Evolutionary conservation across 2,797 vertebrate species (phyloP).

Genomic region (Prionace glauca): DNA sequence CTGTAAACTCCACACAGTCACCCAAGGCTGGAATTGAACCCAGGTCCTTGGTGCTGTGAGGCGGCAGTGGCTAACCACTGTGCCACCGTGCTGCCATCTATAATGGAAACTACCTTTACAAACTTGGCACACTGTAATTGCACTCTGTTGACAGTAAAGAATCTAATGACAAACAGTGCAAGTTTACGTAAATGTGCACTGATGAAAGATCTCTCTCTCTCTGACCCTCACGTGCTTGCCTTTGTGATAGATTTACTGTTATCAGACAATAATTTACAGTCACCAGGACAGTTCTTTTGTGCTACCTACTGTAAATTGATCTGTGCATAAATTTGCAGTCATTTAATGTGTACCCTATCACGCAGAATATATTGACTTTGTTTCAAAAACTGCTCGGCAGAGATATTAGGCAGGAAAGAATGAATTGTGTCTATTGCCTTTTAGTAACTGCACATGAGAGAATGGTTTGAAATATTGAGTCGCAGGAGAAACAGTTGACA

Average conservation of each 20-base stretch:
- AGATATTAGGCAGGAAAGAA: constrained; percentile 44
- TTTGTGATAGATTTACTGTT: not conserved
- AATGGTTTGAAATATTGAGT: constrained; percentile 40
- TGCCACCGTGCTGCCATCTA: too few relatives aligned
- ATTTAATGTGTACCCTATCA: not conserved
- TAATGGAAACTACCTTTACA: not conserved
- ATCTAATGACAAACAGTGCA: not conserved
- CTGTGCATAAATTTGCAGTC: not conserved
- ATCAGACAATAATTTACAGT: not conserved
- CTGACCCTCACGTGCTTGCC: not conserved
- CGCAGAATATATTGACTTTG: not conserved
- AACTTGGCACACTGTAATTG: not conserved
- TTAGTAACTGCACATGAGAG: constrained; percentile 39
- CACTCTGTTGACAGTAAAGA: not conserved
- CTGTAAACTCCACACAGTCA: too few relatives aligned
- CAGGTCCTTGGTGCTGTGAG: too few relatives aligned
- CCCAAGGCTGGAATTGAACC: too few relatives aligned
- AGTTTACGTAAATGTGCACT: not conserved
- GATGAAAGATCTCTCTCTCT: not conserved
- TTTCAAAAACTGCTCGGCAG: constrained; percentile 27
- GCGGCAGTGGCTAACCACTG: too few relatives aligned
- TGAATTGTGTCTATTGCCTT: constrained; percentile 45
- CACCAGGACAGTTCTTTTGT: not conserved
- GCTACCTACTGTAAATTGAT: not conserved
- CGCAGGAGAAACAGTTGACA: not conserved